Conservation (phyloP, 2,888 invertebrate genomes). For the Macaria liturata region DNA sequence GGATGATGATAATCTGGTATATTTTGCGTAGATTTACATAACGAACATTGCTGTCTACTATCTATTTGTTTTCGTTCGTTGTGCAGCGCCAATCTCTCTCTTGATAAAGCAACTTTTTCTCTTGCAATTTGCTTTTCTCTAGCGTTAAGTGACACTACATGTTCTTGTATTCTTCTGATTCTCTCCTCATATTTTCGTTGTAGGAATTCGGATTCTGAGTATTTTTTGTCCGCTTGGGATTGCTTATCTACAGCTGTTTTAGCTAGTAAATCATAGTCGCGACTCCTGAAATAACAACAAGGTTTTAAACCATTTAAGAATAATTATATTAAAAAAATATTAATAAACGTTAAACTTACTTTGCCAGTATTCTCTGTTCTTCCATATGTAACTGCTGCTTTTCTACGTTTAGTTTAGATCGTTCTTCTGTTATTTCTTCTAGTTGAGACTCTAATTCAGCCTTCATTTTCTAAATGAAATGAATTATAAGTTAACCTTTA, state of each 20-base stretch:
- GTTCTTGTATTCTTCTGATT: conserved; percentile 81
- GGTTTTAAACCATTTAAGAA: not conserved
- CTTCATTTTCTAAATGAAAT: conserved; percentile 64
- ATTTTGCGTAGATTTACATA: conserved; percentile 65
- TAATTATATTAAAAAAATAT: no score
- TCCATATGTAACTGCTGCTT: conserved; percentile 74
- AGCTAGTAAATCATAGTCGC: conserved; percentile 79
- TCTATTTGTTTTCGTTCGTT: conserved; percentile 79
- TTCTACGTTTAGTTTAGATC: conserved; percentile 65
- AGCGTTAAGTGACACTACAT: conserved; percentile 76
- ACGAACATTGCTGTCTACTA: conserved; percentile 64
- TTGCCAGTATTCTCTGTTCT: conserved; percentile 69
- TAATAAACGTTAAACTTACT: conserved; percentile 47
- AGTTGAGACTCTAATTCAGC: conserved; percentile 69
- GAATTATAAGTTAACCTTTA: conserved; percentile 1
- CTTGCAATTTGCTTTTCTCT: conserved; percentile 85
- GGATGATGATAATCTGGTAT: conserved; percentile 43
- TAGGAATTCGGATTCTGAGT: conserved; percentile 79
- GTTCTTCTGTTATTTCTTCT: conserved; percentile 69
- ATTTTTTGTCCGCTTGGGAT: conserved; percentile 81
- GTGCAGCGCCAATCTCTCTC: conserved; percentile 82
- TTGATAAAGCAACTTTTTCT: conserved; percentile 84
- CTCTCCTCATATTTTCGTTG: conserved; percentile 83
- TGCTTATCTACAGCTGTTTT: conserved; percentile 84
- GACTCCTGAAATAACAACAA: conserved; percentile 50